Percentiles rank a stretch among this genome's conserved stretches.
These are phyloP conservation scores for Coluber constrictor DNA, from an alignment of 2,797 vertebrate genomes.

Conservation along the genomic window DNA sequence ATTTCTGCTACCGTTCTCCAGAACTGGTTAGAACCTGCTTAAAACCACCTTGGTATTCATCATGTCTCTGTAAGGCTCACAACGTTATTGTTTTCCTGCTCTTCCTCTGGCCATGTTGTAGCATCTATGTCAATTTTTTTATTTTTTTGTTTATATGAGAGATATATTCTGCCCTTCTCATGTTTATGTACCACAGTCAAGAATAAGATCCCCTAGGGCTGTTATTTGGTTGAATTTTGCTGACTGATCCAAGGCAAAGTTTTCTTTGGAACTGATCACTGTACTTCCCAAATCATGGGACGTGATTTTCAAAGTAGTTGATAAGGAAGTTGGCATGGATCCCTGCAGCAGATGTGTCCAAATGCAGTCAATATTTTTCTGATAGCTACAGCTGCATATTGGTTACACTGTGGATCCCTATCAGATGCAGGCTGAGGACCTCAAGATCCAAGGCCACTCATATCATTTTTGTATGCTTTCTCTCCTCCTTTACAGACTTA, in stretches of 20 bases:
- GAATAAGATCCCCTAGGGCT: not conserved
- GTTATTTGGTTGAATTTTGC: not conserved
- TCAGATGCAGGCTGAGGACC: not conserved
- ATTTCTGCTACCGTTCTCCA: too few relatives aligned
- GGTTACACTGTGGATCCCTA: not conserved
- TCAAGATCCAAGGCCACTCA: not conserved
- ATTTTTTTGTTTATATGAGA: not conserved
- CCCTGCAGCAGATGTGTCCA: not conserved
- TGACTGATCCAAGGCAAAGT: not conserved
- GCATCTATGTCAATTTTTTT: not conserved
- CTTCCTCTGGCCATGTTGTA: not conserved
- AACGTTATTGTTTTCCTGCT: not conserved
- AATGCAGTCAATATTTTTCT: not conserved
- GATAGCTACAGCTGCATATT: not conserved
- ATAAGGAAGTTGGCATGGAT: not conserved
- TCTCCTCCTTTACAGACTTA: not conserved
- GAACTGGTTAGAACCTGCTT: too few relatives aligned
- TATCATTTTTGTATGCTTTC: not conserved
- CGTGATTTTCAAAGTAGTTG: not conserved
- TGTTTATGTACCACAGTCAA: not conserved
- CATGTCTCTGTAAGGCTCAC: not conserved
- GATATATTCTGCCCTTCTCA: not conserved
- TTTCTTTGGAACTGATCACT: not conserved
- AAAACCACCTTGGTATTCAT: not conserved
- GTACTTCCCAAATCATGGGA: not conserved